Conservation (phyloP, 30 jellyfish, hydroid and myxozoan species). For the Cassiopea andromeda region DNA sequence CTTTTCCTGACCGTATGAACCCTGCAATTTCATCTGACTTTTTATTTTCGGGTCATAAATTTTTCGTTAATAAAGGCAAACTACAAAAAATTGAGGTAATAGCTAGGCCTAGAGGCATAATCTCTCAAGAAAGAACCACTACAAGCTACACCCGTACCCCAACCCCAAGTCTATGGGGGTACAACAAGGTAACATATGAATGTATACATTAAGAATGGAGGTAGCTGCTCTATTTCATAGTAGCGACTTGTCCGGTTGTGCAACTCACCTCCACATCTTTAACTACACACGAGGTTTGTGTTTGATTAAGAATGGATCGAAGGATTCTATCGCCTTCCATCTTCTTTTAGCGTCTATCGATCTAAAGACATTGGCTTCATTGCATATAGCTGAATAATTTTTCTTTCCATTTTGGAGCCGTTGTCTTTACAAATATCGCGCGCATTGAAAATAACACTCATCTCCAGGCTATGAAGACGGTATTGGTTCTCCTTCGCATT, state of each 20-base stretch:
- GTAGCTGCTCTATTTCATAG: not conserved
- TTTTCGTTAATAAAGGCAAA: no score
- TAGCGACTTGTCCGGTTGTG: not conserved
- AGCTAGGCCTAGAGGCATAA: no score
- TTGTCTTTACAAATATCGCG: constrained; percentile 17
- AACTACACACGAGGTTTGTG: constrained; percentile 17
- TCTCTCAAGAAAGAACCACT: no score
- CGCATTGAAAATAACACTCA: not conserved
- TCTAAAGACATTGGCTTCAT: not conserved
- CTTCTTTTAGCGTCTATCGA: not conserved
- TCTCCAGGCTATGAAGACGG: not conserved
- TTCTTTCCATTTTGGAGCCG: not conserved
- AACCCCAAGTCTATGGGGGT: no score
- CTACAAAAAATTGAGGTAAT: no score
- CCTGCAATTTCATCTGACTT: no score
- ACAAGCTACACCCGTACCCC: no score
- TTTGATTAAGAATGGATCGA: constrained; percentile 37
- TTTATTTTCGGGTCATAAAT: no score
- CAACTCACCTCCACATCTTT: constrained; percentile 68
- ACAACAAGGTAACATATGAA: no score
- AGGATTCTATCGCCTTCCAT: constrained; percentile 75
- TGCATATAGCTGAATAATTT: not conserved
- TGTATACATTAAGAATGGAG: not conserved
- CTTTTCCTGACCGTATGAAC: no score
- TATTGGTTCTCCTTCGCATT: not conserved